Base-by-base conservation (phyloP, 2,113 vertebrate genomes). In the Hipposideros armiger region DNA sequence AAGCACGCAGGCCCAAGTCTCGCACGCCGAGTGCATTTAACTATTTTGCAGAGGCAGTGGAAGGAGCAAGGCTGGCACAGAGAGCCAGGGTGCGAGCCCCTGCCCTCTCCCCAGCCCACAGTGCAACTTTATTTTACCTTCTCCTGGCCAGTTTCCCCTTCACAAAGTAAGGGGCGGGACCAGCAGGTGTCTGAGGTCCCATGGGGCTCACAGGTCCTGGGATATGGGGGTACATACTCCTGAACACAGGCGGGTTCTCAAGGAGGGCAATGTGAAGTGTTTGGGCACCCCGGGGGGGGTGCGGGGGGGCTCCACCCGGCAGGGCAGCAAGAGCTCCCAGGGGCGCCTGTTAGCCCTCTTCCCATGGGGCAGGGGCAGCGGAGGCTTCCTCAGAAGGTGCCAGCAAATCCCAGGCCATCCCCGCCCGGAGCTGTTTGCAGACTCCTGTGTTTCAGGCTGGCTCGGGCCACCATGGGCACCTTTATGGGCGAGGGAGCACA, bases 1-100 rank as follows among this genome's bases (percentile, higher is more conserved):
- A 45, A 50, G 28, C 7, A 8, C 19, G 2, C 36, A 32, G 28
- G 36, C 36, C 69, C 26, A 0, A 30, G 45, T 10, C 58, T 80
- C 52, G 1, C 4, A 0, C 0, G 14, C 36, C 0, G 1, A 16
- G 30, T 7, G 8, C 19, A 19, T 20, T 14, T 5, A 13, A 1
- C 52, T 13, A 4, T 11, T 62, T 11, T 28, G 26, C 28, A 42
- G 9, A 40, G 3, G n/a, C 30, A 1, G 24, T 2, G 17, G 64
- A 8, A 4, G 17, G 22, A 20, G 40, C 8, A 7, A 10, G 47
- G 6, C 50, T 19, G 36, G 64, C 4, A 0, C 73, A 22, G 87
- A 26, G 16, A 6, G 4, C 28, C 6, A 3, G 16, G 1, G 11
- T 19, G 47, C 10, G 70, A 58, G 70, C 30, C 81, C 24, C 40